phyloP scores from a whole-genome alignment of 2,888 invertebrate genomes.

The Dicranocentrus wangi region DNA sequence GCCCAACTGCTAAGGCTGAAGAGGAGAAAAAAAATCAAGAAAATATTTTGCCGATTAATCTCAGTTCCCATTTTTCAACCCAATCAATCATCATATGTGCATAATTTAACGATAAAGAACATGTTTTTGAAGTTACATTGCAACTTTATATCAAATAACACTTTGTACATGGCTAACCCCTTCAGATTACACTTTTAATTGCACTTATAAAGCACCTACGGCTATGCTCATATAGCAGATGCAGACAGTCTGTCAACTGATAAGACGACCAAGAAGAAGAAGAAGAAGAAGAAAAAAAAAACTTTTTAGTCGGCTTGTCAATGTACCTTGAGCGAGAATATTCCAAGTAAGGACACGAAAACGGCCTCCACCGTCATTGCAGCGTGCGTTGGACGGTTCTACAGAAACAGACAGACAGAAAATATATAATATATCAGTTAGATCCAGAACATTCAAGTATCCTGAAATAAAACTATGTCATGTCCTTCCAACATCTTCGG shows the following conservation, averaged over 20 bases:
- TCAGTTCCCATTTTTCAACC: too few relatives aligned
- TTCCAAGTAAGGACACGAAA: constrained; percentile 83
- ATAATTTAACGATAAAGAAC: neutral
- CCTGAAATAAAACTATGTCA: constrained; percentile 5
- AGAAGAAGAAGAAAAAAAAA: neutral
- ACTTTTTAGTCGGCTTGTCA: constrained; percentile 17
- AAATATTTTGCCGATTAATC: too few relatives aligned
- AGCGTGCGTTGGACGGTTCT: constrained; percentile 6
- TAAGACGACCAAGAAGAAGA: too few relatives aligned
- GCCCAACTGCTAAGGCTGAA: constrained; percentile 82
- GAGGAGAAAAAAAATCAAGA: too few relatives aligned
- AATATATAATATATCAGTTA: neutral
- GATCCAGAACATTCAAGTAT: neutral
- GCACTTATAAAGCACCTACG: too few relatives aligned
- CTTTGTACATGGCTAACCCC: neutral
- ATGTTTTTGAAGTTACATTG: neutral
- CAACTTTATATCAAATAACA: neutral
- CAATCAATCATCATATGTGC: neutral
- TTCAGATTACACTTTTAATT: too few relatives aligned
- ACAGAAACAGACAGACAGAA: neutral
- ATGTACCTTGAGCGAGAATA: constrained; percentile 81
- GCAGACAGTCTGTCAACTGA: too few relatives aligned
- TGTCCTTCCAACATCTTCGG: too few relatives aligned
- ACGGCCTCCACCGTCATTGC: constrained; percentile 75
- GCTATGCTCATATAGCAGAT: too few relatives aligned